A percentile compares a stretch with the other conserved stretches of the same genome.
Conservation (phyloP, 2,113 vertebrate genomes). For the Pionites leucogaster region DNA sequence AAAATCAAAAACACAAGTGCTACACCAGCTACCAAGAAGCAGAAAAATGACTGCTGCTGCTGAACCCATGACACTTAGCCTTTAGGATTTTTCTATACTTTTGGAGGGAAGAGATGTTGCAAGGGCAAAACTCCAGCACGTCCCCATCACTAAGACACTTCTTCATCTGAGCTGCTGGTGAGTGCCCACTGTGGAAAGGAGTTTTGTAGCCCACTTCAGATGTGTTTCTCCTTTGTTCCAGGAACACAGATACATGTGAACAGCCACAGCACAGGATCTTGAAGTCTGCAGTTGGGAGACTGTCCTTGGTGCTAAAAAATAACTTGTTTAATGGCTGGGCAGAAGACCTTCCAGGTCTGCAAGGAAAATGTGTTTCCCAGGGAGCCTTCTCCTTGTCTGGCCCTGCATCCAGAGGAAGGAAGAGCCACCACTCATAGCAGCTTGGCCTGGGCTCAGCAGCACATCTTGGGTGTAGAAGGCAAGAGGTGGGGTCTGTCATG, state of each 20-base stretch:
- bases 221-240: background rate
- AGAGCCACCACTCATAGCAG: background rate
- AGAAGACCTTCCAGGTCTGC: background rate
- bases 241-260: background rate
- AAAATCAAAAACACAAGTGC: too few relatives aligned
- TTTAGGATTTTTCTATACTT: background rate
- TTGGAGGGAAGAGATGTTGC: background rate
- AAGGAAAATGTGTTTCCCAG: background rate
- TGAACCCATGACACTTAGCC: too few relatives aligned
- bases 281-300: fast-evolving
- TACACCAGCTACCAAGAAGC: too few relatives aligned
- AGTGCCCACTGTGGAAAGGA: too few relatives aligned
- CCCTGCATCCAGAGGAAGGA: background rate
- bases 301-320: background rate
- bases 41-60: too few relatives aligned
- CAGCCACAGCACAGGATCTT: background rate
- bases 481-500: background rate
- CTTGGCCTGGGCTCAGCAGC: background rate
- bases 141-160: background rate
- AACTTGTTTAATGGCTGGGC: background rate
- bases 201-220: background rate
- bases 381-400: background rate
- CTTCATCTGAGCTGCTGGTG: background rate
- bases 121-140: background rate
- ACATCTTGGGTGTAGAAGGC: background rate